These are phyloP conservation scores for Echinops telfairi DNA, from an alignment of 2,113 vertebrate genomes.

Conservation along the genomic window DNA sequence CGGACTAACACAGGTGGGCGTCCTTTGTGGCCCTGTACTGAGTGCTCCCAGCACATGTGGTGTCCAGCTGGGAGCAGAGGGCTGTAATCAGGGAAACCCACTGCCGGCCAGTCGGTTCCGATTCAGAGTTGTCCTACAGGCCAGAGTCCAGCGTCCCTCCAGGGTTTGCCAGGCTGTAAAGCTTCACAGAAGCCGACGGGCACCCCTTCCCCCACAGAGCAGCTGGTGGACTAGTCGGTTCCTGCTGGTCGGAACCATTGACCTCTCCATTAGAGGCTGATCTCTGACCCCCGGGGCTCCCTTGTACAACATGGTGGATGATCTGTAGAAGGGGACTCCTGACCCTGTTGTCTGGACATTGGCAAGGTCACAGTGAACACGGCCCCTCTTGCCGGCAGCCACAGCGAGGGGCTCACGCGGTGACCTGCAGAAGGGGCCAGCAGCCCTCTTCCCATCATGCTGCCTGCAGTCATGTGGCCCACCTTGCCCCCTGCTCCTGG, in stretches of 20 bases:
- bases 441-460: neutral
- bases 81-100: neutral
- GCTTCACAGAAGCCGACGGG: neutral
- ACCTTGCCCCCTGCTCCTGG: neutral
- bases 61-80: neutral
- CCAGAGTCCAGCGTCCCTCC: neutral
- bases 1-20: too few species aligned
- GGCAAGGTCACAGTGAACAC: neutral
- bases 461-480: neutral
- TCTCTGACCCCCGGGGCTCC: neutral
- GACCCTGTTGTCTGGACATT: neutral
- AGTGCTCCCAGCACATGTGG: neutral
- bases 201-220: neutral
- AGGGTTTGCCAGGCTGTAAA: neutral
- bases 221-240: neutral
- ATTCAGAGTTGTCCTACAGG: neutral
- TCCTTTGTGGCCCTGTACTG: too few species aligned
- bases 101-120: neutral
- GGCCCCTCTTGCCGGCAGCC: neutral
- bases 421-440: neutral
- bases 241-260: neutral
- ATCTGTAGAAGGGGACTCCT: neutral
- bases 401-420: neutral
- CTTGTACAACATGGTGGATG: rapidly evolving
- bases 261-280: neutral